phyloP scores from a whole-genome alignment of 1,140 invertebrate genomes.

The Microplitis mediator region DNA sequence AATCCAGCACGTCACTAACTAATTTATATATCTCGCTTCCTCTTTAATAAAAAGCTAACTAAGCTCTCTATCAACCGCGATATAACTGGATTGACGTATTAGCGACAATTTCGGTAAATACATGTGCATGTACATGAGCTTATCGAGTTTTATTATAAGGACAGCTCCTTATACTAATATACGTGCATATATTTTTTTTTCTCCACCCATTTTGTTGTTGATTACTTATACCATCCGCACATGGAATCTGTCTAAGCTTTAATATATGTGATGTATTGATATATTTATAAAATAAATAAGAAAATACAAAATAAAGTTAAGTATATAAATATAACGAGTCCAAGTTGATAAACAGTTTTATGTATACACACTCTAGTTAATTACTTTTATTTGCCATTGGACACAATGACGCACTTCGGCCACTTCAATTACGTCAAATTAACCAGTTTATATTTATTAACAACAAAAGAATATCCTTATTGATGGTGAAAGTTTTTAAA shows the following conservation, averaged over 20 bases:
- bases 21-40: not conserved
- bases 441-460: conserved; percentile 6
- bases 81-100: too few species aligned
- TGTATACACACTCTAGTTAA: conserved; percentile 34
- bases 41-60: too few species aligned
- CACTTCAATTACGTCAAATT: conserved; percentile 17
- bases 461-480: not conserved
- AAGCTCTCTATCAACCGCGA: too few species aligned
- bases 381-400: conserved; percentile 25
- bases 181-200: not conserved
- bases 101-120: not conserved
- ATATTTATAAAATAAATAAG: not conserved
- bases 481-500: not conserved
- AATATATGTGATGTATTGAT: too few species aligned
- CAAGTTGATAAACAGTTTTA: conserved; percentile 27
- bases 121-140: not conserved
- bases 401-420: conserved; percentile 37
- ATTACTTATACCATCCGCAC: too few species aligned
- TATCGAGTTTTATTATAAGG: too few species aligned
- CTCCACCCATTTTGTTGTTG: too few species aligned
- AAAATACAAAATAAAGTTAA: not conserved
- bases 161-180: not conserved
- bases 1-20: not conserved
- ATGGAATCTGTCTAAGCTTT: too few species aligned
- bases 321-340: not conserved